These are phyloP conservation scores for Metalampra italica DNA, from an alignment of 2,888 invertebrate species.

Conservation along the genomic window DNA sequence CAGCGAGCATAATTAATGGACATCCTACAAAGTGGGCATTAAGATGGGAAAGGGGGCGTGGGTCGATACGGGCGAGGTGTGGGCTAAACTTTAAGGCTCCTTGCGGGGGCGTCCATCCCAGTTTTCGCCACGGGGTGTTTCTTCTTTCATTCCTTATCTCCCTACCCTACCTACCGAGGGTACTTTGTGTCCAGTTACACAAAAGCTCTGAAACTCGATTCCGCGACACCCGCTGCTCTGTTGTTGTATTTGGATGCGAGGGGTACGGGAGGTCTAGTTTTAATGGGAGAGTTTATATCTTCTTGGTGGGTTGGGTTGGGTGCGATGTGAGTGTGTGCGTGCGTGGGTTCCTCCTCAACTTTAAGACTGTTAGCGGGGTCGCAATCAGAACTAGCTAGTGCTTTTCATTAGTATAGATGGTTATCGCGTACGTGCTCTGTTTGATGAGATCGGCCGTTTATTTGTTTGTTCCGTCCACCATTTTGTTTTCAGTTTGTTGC, in stretches of 20 bases:
- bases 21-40: constrained; percentile 67
- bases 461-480: constrained; percentile 27
- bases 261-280: constrained; percentile 30
- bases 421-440: constrained; percentile 67
- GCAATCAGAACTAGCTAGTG: constrained; percentile 68
- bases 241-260: constrained; percentile 20
- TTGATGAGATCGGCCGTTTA: constrained; percentile 48
- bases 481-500: constrained; percentile 26
- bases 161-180: constrained; percentile 28
- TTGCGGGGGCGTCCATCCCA: constrained; percentile 41
- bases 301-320: constrained; percentile 48
- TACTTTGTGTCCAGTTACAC: constrained; percentile 36
- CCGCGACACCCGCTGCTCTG: constrained; percentile 22
- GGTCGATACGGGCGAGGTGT: constrained; percentile 58
- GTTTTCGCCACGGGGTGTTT: constrained; percentile 54
- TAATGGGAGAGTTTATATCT: constrained; percentile 44
- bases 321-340: constrained; percentile 45
- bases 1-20: constrained; percentile 66
- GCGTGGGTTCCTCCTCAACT: constrained; percentile 59
- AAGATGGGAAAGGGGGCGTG: constrained; percentile 59
- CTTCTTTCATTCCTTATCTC: constrained; percentile 69
- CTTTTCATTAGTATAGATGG: constrained; percentile 74
- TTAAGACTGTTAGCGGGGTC: constrained; percentile 75
- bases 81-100: constrained; percentile 59
- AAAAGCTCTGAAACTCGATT: constrained; percentile 51